These are phyloP conservation scores for Psittacus erithacus DNA, from an alignment of 2,113 vertebrate genomes.

Conservation along the genomic window DNA sequence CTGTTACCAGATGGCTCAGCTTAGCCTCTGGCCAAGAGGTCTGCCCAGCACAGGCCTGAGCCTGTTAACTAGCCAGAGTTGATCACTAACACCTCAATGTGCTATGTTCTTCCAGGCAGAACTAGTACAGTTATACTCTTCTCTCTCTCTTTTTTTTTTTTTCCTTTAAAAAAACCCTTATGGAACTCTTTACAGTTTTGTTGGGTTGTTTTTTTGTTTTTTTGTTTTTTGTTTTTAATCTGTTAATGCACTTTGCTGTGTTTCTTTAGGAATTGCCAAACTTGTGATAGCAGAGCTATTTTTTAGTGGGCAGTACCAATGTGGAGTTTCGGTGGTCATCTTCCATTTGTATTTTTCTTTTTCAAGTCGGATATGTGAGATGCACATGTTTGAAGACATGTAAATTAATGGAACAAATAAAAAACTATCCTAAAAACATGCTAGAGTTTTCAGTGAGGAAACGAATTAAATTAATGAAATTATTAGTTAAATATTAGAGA, in stretches of 20 bases:
- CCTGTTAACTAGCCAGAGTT: not conserved
- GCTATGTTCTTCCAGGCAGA: not conserved
- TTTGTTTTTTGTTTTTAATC: not conserved
- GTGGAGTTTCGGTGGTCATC: not conserved
- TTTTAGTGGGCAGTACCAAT: conserved; percentile 37
- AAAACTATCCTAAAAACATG: not conserved
- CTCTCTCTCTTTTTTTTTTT: not conserved
- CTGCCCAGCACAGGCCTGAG: too few species aligned
- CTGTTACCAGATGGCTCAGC: not conserved
- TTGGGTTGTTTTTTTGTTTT: too few species aligned
- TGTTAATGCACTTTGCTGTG: not conserved
- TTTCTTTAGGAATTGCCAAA: conserved; percentile 56
- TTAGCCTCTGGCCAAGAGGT: not conserved
- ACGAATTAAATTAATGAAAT: not conserved
- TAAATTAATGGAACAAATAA: not conserved
- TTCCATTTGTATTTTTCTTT: not conserved
- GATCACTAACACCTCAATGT: not conserved
- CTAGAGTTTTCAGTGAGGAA: not conserved
- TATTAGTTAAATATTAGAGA: not conserved
- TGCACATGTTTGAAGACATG: not conserved
- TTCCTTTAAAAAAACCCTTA: not conserved
- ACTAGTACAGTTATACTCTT: not conserved
- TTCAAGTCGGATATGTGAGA: not conserved
- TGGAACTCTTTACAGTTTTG: not conserved
- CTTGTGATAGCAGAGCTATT: not conserved